Base-by-base conservation (phyloP, 2,888 invertebrate genomes). In the Acanthococcus lagerstroemiae region DNA sequence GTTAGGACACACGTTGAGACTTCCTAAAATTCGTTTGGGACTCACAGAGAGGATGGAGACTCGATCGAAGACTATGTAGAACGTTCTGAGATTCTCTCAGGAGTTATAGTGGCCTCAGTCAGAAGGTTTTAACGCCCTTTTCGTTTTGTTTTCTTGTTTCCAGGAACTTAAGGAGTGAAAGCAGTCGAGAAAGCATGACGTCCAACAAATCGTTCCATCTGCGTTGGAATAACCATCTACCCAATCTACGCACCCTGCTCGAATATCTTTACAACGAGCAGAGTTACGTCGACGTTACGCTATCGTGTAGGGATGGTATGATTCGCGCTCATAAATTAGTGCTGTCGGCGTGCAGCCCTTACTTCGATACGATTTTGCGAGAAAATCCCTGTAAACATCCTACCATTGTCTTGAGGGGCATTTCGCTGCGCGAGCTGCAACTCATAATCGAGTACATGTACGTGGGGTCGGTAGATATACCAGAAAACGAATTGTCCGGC, bases 261-360 rank as follows among this genome's bases (percentile, higher is more conserved):
- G 83, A 84, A 71, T 82, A 81, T 68, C 80, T 86, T 71, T 85
- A 85, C 76, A 82, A 83, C 72, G 84, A 85, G 74, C 84, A 84
- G 72, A 80, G 82, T 72, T 79, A 86, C 69, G 83, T 84, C 37
- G 86, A 86, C 74, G 84, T 85, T 70, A 85, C 85, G 70, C 79
- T 86, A 72, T 83, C 84, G 72, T 86, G 86, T 76, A 83, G 83
- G 73, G 85, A 84, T 76, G 86, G 86, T 45, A 81, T 83, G 74
- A 78, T 86, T 72, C 82, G 83, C 81, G 94, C 94, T 65, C 94
- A 94, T 77, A 94, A 94, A 84, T 91, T 94, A 90, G 94, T 94
- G 68, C 80, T 94, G 24, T 93, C 93, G 1, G 94, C 94, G 12
- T 94, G 94, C 82, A 93, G 92, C 83, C 93, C 94, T 21, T 94